Base-by-base conservation (phyloP, 2,113 vertebrate genomes). In the Gyps fulvus region DNA sequence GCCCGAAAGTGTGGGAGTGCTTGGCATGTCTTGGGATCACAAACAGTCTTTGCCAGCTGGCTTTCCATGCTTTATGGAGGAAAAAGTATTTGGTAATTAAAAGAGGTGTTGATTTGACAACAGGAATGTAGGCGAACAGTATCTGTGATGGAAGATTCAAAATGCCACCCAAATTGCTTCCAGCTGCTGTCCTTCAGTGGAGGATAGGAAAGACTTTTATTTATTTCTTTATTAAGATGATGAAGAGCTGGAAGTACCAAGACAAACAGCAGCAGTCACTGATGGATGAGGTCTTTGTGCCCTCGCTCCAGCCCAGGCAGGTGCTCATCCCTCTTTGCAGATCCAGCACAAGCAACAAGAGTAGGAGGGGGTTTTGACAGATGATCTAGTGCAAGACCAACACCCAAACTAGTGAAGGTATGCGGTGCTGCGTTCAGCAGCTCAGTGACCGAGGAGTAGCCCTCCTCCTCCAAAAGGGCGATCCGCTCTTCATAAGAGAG, bases 101-200 rank as follows among this genome's bases (percentile, higher is more conserved):
- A 23, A 45, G 47, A 52, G 13, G 7, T 25, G 10, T n/a, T 67
- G 13, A 20, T 58, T 4, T n/a, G 27, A 27, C 23, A 58, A 20
- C 18, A 31, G 42, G 19, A 59, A 59, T 1, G 12, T 10, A 36
- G 69, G 59, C 0, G 0, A 36, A 57, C 0, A 0, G 3, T 17
- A 17, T 4, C 42, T 20, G 20, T 10, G 10, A 22, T n/a, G 23
- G 43, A 42, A 47, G 40, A 59, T 8, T 32, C 55, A 36, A 50
- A 59, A 43, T 27, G 14, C 32, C 76, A 40, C 32, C 13, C 27
- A 13, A 36, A 47, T 13, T 17, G 29, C 34, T 70, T 71, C 43
- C 77, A 72, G 34, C 54, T 72, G 22, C 72, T 73, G 25, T n/a
- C 81, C 59, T 89, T 55, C 69, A 43, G 34, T 7, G 23, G 13